Percentiles rank a stretch among this genome's conserved stretches.
Evolutionary conservation across 1,140 invertebrate genomes (phyloP).

Genomic region (Drosophila parvula): DNA sequence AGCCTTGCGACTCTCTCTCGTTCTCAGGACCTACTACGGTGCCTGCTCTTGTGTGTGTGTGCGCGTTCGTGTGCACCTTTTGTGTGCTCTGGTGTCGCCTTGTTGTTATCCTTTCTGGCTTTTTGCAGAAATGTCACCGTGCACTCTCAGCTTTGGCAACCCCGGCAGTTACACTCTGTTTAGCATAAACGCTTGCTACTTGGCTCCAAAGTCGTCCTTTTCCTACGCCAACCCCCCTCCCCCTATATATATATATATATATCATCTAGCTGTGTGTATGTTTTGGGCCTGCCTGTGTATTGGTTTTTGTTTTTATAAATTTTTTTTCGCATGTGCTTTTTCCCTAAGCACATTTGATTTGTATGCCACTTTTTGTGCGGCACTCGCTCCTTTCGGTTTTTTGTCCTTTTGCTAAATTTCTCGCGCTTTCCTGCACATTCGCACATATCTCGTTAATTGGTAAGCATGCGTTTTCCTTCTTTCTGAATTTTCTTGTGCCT

Average conservation of each 20-base stretch:
- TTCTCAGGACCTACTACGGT: conserved; percentile 9
- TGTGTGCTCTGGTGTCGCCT: conserved; percentile 53
- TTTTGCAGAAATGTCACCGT: conserved; percentile 75
- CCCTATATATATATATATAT: background rate
- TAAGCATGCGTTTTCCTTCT: conserved; percentile 62
- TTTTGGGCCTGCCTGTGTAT: conserved; percentile 55
- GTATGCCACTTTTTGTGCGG: conserved; percentile 63
- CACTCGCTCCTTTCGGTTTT: conserved; percentile 10
- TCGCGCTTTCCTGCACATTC: conserved; percentile 60
- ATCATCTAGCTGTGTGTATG: conserved; percentile 31
- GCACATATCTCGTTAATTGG: conserved; percentile 79
- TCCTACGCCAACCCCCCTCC: background rate
- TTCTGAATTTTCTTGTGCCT: conserved; percentile 58
- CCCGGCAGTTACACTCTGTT: conserved; percentile 82
- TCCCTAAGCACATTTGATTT: conserved; percentile 76
- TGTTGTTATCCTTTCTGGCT: conserved; percentile 69
- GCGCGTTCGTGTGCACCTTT: conserved; percentile 27
- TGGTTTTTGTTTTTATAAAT: conserved; percentile 68
- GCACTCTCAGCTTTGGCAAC: conserved; percentile 68
- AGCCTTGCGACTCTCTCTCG: conserved; percentile 1
- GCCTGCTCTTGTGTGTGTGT: conserved; percentile 1
- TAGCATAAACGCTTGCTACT: conserved; percentile 83
- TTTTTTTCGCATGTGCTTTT: conserved; percentile 66
- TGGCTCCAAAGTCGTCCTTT: conserved; percentile 67
- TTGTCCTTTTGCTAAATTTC: conserved; percentile 51